Evolutionary conservation across 2,888 invertebrate genomes (phyloP), one percentile per base, ranked within the genome.

Genomic region (Deilephila elpenor): DNA sequence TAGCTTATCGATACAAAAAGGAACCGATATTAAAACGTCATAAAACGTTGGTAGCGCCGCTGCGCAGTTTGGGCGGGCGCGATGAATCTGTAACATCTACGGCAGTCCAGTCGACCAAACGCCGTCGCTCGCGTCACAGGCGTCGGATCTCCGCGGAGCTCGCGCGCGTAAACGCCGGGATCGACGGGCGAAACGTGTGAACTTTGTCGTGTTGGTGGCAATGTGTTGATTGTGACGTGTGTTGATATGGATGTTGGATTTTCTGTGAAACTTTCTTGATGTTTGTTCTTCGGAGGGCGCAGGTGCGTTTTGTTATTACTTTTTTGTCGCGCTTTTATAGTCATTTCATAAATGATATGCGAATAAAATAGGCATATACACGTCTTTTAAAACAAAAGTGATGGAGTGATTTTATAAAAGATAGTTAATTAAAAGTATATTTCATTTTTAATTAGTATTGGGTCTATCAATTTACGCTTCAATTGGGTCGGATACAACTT

Each of bases 51-150:
- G 73, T 75, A 59, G 71, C 71, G 72, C 60, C 73, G 59, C 71
- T 88, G 89, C 88, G 89, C 89, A 88, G 86, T 86, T 82, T 78
- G 74, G 74, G 72, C 70, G 82, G 80, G 75, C 78, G 83, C 81
- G 82, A 83, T 84, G 84, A 82, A 83, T 82, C 84, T 80, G 78
- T 79, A 83, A 76, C 79, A 81, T 83, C 80, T 80, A 70, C 51
- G 64, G 61, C 75, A 78, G 77, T 76, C 80, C 86, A 89, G 89
- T 90, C 83, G 85, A 81, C 80, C 83, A 84, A 85, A 84, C 78
- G 84, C 81, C 76, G 73, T 76, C 78, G 78, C 34, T 64, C 71
- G 59, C 25, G 8, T 6, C 34, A 73, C 76, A 73, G 81, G 85
- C 74, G 79, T 79, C 76, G 73, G 67, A 70, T 11, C 74, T 67